These are phyloP conservation scores for Acheta domesticus DNA, from an alignment of 2,888 invertebrate genomes.

Conservation along the genomic window DNA sequence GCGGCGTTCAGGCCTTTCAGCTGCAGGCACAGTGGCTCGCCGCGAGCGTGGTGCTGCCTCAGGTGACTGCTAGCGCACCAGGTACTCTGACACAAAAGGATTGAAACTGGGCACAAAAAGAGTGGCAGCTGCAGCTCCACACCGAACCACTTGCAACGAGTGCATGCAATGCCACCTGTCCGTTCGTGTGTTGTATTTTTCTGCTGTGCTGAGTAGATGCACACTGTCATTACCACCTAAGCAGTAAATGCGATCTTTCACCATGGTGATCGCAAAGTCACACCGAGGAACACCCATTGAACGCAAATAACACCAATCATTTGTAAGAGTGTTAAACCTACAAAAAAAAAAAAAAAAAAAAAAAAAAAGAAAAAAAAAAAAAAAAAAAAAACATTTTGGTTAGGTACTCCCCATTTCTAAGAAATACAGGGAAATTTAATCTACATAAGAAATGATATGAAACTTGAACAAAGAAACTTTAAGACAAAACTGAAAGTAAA, in stretches of 20 bases:
- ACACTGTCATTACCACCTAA: slow-evolving; percentile 44
- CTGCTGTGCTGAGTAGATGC: slow-evolving; percentile 43
- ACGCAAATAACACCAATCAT: slow-evolving; percentile 42
- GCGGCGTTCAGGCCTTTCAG: not conserved
- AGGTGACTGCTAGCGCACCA: not conserved
- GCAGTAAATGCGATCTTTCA: slow-evolving; percentile 43
- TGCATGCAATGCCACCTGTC: slow-evolving; percentile 43
- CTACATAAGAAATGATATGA: not conserved
- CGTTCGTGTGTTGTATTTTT: slow-evolving; percentile 44
- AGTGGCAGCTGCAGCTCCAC: slow-evolving; percentile 41
- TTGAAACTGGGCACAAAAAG: slow-evolving; percentile 39
- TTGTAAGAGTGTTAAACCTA: slow-evolving; percentile 43
- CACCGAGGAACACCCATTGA: slow-evolving; percentile 43
- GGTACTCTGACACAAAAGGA: not conserved
- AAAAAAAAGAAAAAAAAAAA: too few species aligned
- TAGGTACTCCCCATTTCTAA: not conserved
- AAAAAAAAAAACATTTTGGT: not conserved
- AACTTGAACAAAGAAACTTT: too few species aligned
- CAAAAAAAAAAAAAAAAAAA: too few species aligned
- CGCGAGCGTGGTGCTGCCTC: not conserved
- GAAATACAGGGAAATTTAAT: not conserved
- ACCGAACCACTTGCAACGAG: slow-evolving; percentile 35
- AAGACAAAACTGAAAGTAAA: too few species aligned
- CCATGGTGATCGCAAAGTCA: slow-evolving; percentile 43
- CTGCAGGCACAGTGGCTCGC: not conserved